phyloP scores from a whole-genome alignment of 2,888 invertebrate genomes.

The Omphaloscelis lunosa region DNA sequence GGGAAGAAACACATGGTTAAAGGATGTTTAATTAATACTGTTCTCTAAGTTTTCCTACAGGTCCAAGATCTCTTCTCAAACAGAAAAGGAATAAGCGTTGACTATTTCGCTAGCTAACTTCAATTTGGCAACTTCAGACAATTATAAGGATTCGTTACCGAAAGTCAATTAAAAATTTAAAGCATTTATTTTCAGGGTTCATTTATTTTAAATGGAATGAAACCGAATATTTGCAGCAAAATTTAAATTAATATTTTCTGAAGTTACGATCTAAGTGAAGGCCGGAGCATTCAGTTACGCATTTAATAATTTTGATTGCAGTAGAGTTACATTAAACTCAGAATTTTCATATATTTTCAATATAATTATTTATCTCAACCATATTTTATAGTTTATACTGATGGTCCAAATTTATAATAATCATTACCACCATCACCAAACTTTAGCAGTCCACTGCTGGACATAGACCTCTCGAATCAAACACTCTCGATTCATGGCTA shows the following conservation, averaged over 20 bases:
- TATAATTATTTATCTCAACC: neutral
- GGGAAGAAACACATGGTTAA: neutral
- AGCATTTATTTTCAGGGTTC: neutral
- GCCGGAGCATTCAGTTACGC: conserved; percentile 14
- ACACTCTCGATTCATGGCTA: neutral
- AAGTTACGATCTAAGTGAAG: neutral
- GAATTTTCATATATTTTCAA: neutral
- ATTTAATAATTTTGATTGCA: conserved; percentile 40
- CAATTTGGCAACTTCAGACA: neutral
- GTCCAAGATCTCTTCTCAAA: neutral
- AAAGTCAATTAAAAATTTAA: neutral
- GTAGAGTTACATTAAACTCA: neutral
- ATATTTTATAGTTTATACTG: neutral
- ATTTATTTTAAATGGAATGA: conserved; percentile 31
- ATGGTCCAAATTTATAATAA: neutral
- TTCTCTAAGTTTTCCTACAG: neutral
- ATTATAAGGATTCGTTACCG: neutral
- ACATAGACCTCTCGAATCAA: neutral
- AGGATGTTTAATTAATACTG: neutral
- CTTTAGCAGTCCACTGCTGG: neutral
- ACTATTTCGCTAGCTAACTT: neutral
- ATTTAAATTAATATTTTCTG: conserved; percentile 16
- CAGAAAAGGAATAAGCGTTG: neutral
- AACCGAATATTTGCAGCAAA: conserved; percentile 15
- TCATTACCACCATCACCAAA: no score